Evolutionary conservation across 2,888 invertebrate species (phyloP).

Genomic region (Thecocarcelia acutangulata): DNA sequence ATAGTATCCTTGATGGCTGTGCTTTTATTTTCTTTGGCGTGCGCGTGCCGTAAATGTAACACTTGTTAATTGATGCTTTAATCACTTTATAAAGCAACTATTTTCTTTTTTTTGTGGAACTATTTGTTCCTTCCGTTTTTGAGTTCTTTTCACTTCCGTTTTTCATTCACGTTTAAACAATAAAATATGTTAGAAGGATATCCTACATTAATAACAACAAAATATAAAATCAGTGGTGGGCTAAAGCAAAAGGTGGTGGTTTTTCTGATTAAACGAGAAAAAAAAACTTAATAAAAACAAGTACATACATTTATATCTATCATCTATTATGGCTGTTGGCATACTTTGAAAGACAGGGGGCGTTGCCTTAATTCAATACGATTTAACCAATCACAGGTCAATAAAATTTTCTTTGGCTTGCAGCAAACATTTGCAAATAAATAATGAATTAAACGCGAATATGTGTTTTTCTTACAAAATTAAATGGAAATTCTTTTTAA

Average conservation of each 20-base stretch:
- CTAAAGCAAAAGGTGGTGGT: constrained; percentile 29
- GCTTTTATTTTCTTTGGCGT: not conserved
- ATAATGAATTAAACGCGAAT: not conserved
- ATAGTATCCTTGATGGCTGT: constrained; percentile 15
- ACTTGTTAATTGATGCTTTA: constrained; percentile 54
- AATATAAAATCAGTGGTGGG: constrained; percentile 46
- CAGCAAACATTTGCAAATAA: constrained; percentile 1
- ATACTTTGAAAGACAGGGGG: constrained; percentile 60
- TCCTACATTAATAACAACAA: constrained; percentile 22
- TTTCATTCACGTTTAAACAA: constrained; percentile 41
- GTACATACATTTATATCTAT: not conserved
- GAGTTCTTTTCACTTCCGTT: constrained; percentile 61
- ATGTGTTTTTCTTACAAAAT: not conserved
- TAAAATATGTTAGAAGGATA: constrained; percentile 12
- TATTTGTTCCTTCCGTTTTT: constrained; percentile 56
- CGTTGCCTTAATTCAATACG: constrained; percentile 35
- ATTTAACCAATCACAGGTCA: constrained; percentile 49
- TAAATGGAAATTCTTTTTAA: not conserved
- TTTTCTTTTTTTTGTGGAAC: not conserved
- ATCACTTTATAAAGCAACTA: not conserved
- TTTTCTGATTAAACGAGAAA: not conserved
- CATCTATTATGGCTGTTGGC: constrained; percentile 62
- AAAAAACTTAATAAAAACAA: constrained; percentile 23
- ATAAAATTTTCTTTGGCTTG: not conserved
- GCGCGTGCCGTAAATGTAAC: constrained; percentile 13